Percentiles rank a stretch among this genome's conserved stretches.
phyloP scores from a whole-genome alignment of 2,113 vertebrate genomes.

The Grammomys surdaster region DNA sequence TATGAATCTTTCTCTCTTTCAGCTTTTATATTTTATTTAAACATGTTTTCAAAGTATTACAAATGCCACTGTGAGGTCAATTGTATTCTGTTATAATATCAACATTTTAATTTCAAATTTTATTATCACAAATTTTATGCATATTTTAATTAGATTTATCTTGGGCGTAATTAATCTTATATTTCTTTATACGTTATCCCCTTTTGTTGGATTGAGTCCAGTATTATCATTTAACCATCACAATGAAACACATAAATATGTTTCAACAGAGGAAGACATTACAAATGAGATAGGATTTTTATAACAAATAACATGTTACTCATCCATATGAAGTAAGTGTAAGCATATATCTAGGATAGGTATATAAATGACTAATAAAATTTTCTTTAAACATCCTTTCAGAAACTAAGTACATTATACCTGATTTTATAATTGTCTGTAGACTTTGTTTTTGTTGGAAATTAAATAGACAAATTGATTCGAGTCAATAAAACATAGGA shows the following conservation, averaged over 20 bases:
- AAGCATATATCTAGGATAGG: not conserved
- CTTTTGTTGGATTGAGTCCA: not conserved
- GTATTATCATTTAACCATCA: not conserved
- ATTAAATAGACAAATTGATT: not conserved
- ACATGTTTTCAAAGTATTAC: not conserved
- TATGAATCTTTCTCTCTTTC: not conserved
- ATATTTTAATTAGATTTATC: not conserved
- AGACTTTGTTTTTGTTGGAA: not conserved
- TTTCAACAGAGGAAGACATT: not conserved
- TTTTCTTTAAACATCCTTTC: not conserved
- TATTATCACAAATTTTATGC: not conserved
- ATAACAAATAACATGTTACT: too few species aligned
- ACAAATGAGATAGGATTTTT: not conserved
- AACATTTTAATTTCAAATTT: not conserved
- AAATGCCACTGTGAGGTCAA: too few species aligned
- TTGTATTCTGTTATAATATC: not conserved
- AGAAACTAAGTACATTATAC: not conserved
- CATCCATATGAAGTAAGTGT: not conserved
- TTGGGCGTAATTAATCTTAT: not conserved
- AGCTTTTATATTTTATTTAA: not conserved
- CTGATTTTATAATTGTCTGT: not conserved
- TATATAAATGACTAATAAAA: not conserved
- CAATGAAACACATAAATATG: rapidly evolving
- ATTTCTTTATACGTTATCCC: not conserved
- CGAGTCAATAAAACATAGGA: not conserved